Base-by-base conservation (phyloP, 1,140 invertebrate genomes). In the Drosophila fuyamai region DNA sequence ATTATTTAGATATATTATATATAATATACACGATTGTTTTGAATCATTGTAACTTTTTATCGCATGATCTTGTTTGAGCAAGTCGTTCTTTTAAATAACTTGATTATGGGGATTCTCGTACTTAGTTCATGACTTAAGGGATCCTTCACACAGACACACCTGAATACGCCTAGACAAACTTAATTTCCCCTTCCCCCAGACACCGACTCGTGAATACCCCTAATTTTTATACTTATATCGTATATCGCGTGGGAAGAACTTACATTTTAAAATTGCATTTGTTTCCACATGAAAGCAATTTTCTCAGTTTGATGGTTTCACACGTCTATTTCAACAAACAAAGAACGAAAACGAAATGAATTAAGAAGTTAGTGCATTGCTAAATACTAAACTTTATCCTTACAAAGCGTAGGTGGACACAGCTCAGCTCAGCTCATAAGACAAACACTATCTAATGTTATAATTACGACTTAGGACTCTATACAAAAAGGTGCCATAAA, bases 301-400 rank as follows among this genome's bases (percentile, higher is more conserved):
- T 88, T 89, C 84, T 89, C 84, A 89, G 84, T 89, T 89, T 84
- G 70, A 89, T 90, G 84, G 84, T 89, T 89, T 89, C 84, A 89
- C 84, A 90, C 72, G 53, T 76, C 47, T 83, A 89, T 88, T 83
- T 88, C 75, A 80, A 61, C 56, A 74, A 74, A 56, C 41, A 75
- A 74, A 62, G 57, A 47, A 70, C 38, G 46, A 76, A 55, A 57
- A 51, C 43, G 68, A 41, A 67, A 53, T 38, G 74, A 72, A 47
- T 55, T 65, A 72, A 60, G 55, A 73, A 61, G 40, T 61, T 74
- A 62, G 76, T 59, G 61, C 73, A 85, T 71, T 85, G 78, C 77
- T 85, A 85, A 70, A 77, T 71, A 81, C 76, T 79, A 67, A 79
- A 86, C 62, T 79, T 81, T 76, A 86, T 86, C 56, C 77, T 86